phyloP scores from a whole-genome alignment of 1,140 invertebrate species.

The Pseudomyrmex pallidus region DNA sequence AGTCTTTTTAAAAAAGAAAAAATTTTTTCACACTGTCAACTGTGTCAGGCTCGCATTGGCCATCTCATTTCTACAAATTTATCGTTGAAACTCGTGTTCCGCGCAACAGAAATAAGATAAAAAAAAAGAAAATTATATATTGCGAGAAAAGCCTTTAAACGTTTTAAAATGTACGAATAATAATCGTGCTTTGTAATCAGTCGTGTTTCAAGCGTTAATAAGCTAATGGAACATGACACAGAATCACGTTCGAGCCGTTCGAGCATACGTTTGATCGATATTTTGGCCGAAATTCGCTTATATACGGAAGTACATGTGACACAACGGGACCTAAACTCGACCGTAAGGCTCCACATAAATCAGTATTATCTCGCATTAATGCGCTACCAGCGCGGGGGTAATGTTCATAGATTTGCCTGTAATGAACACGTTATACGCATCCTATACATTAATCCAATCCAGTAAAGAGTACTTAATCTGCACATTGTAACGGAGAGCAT shows the following conservation, averaged over 20 bases:
- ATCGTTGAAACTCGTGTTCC: background rate
- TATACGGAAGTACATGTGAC: slow-evolving; percentile 45
- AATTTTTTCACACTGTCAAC: too few species aligned
- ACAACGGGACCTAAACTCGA: slow-evolving; percentile 49
- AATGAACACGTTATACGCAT: slow-evolving; percentile 51
- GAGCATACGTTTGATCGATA: slow-evolving; percentile 47
- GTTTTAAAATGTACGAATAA: background rate
- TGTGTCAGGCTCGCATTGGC: too few species aligned
- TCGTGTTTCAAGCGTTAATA: background rate
- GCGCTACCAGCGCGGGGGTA: slow-evolving; percentile 49
- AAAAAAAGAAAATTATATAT: background rate
- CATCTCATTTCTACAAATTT: too few species aligned
- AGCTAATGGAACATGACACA: slow-evolving; percentile 5
- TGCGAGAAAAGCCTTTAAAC: background rate
- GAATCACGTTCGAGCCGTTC: background rate
- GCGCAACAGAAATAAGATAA: background rate
- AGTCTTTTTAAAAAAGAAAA: too few species aligned
- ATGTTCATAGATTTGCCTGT: slow-evolving; percentile 58
- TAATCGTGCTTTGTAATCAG: background rate
- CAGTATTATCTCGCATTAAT: slow-evolving; percentile 61
- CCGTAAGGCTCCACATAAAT: slow-evolving; percentile 55
- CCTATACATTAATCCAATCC: slow-evolving; percentile 40
- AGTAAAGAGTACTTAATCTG: slow-evolving; percentile 40
- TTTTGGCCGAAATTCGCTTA: background rate
- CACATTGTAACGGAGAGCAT: slow-evolving; percentile 10